These are phyloP conservation scores for Anneissia japonica DNA, from an alignment of 35 echinoderm and acorn worm species.

Conservation along the genomic window DNA sequence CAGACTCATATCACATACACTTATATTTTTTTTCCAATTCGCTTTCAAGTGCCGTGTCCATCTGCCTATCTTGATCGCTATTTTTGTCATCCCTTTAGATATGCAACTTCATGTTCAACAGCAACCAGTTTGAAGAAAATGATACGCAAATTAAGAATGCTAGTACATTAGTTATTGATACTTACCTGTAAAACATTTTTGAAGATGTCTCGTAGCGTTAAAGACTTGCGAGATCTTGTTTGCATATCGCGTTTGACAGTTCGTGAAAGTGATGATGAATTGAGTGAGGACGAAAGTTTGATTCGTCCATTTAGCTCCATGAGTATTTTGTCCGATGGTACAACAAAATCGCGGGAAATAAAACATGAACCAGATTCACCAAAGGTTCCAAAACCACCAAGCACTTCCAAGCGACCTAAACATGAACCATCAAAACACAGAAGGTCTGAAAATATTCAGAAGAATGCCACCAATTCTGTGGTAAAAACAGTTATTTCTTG, in stretches of 20 bases:
- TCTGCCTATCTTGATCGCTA: constrained; percentile 61
- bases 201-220: constrained; percentile 77
- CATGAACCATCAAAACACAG: background rate
- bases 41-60: constrained; percentile 75
- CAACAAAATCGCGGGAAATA: background rate
- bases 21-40: constrained; percentile 89
- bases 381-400: background rate
- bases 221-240: constrained; percentile 82
- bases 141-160: background rate
- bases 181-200: background rate
- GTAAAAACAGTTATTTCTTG: background rate
- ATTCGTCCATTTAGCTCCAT: constrained; percentile 75
- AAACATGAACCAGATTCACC: background rate
- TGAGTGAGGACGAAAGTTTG: constrained; percentile 58
- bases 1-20: constrained; percentile 46
- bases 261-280: constrained; percentile 78
- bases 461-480: background rate
- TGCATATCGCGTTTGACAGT: constrained; percentile 89
- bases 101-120: constrained; percentile 72
- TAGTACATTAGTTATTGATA: background rate
- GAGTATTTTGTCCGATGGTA: constrained; percentile 40
- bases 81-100: constrained; percentile 65
- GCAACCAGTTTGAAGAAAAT: background rate
- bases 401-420: background rate
- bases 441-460: background rate